Base-by-base conservation (phyloP, 2,888 invertebrate species). In the Ceriagrion tenellum region DNA sequence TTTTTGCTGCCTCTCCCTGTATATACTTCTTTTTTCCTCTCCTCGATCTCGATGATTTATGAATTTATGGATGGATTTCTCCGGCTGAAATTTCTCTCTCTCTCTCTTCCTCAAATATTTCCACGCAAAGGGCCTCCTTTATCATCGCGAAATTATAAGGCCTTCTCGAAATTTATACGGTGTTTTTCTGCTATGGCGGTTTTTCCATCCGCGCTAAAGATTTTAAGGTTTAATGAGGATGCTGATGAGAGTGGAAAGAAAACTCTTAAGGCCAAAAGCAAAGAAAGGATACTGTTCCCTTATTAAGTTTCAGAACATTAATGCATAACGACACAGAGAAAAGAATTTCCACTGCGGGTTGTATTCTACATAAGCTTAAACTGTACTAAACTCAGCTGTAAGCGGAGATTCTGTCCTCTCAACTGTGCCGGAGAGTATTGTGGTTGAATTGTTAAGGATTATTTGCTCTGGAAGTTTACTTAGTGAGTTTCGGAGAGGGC, bases 51-150 rank as follows among this genome's bases (percentile, higher is more conserved):
- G 89, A 26, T 55, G 89, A 89, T 89, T 89, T 89, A 89, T 89
- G 89, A 55, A n/a, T 89, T 81, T 81, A 81, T 81, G 81, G 81
- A 81, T 81, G 81, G 81, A 35, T 35, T 35, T 81, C 81, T 35
- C 59, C 30, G 13, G 16, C 16, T 3, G 13, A 81, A 12, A 35
- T 35, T 81, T 69, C 13, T 35, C 81, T 2, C n/a, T n/a, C n/a
- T 81, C 81, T 35, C 35, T 16, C 35, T 16, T 12, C 0, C 69
- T 69, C n/a, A n/a, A 18, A 16, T 81, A 18, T 35, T 13, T 30
- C 13, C 35, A 30, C 81, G 30, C 13, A 16, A 81, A 81, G 35
- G 35, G 30, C 12, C 35, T 59, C 13, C 81, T 16, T 81, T 47
- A 47, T 26, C 16, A 26, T 81, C 35, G 81, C 4, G 16, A 81